Conservation (phyloP, 1,140 invertebrate genomes). For the Diorhabda sublineata region DNA sequence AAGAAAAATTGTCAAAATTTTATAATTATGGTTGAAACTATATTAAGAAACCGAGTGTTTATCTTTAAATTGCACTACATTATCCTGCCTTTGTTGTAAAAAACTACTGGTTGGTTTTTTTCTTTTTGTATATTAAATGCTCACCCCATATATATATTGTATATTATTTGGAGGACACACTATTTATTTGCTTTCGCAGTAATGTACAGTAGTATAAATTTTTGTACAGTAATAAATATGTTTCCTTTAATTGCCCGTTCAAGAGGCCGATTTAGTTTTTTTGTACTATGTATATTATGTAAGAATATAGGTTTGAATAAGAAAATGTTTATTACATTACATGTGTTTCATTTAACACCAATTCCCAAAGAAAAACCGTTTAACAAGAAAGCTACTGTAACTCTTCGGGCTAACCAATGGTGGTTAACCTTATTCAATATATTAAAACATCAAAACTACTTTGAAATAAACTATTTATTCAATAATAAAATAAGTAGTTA, state of each 20-base stretch:
- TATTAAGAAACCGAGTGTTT: no score
- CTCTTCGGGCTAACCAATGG: no score
- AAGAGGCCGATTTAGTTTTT: constrained; percentile 43
- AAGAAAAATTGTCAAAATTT: neutral
- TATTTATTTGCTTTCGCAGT: constrained; percentile 46
- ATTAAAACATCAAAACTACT: no score
- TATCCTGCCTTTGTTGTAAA: neutral
- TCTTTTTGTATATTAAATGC: constrained; percentile 20
- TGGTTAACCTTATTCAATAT: no score
- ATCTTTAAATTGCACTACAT: no score
- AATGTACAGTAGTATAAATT: constrained; percentile 46
- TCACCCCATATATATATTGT: constrained; percentile 25
- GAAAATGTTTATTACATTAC: constrained; percentile 46
- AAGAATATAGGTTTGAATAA: constrained; percentile 49
- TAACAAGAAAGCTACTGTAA: no score
- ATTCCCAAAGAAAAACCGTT: no score
- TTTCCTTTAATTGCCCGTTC: constrained; percentile 40
- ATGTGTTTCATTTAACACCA: neutral
- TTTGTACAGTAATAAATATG: constrained; percentile 45
- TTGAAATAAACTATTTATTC: no score
- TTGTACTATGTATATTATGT: constrained; percentile 49
- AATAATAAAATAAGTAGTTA: no score
- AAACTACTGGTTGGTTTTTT: constrained; percentile 11
- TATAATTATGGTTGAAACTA: no score
- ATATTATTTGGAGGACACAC: constrained; percentile 40